Conservation (phyloP, 2,113 vertebrate genomes). For the Orcinus orca region DNA sequence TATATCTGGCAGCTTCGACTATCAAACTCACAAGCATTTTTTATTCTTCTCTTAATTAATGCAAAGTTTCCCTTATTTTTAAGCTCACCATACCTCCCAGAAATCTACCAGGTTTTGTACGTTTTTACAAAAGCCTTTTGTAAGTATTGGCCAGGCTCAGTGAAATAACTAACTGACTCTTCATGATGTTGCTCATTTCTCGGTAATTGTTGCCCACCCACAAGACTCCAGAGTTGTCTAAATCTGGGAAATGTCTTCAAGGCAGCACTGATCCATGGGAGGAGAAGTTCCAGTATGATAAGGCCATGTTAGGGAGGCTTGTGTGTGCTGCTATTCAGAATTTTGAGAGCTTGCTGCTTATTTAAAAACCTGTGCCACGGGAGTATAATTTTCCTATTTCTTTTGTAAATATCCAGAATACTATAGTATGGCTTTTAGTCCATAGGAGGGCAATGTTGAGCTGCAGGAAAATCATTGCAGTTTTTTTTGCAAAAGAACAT, state of each 20-base stretch:
- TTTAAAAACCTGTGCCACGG: neutral
- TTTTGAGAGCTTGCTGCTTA: neutral
- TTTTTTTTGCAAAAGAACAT: constrained; percentile 49
- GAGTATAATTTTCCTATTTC: neutral
- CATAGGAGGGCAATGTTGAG: constrained; percentile 87
- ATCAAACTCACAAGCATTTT: neutral
- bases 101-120: neutral
- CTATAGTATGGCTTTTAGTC: constrained; percentile 41
- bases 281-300: neutral
- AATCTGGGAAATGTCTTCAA: neutral
- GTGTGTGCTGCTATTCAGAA: neutral
- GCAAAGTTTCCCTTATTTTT: neutral
- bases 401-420: neutral
- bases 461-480: constrained; percentile 65
- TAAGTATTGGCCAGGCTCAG: neutral
- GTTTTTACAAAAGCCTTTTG: neutral
- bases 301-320: neutral
- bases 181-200: neutral
- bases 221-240: neutral
- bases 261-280: neutral
- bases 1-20: neutral
- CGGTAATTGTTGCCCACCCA: neutral
- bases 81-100: neutral
- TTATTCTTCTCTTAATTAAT: neutral
- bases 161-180: neutral